Evolutionary conservation across 2,113 vertebrate genomes (phyloP), one percentile per base, ranked within the genome.

Genomic region (Poecilia latipinna): DNA sequence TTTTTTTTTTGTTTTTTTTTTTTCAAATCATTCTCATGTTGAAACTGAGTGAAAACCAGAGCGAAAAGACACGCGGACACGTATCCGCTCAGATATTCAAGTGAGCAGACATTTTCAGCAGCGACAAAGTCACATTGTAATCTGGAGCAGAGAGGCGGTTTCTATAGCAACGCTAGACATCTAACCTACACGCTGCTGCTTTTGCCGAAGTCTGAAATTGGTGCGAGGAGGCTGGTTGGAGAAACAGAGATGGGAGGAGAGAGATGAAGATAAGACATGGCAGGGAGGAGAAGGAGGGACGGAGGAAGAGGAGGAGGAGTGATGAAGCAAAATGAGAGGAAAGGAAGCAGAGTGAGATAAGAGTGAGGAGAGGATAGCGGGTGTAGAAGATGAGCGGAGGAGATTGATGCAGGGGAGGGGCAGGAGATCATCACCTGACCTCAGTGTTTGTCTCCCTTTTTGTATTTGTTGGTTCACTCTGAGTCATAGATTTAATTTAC

Each of bases 161-260:
- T 90, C 94, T 90, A 93, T 94, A 79, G 93, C 90, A 93, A 94
- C 91, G 82, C 86, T 75, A 78, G 86, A 84, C 90, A 89, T 91
- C 88, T 92, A 90, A 91, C 90, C 91, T 90, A 84, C 73, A 70
- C 72, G 62, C 77, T 77, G 66, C 89, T 72, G 88, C 88, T 79
- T 88, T 84, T 75, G 78, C 85, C 92, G 70, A 83, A 91, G 91
- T 90, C 87, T 84, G 86, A 93, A 93, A 92, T 91, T 91, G 89
- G 85, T 13, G 62, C 89, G 85, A 85, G 86, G 81, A 86, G 80
- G 73, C 80, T 82, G 78, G 79, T 83, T 66, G 86, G 80, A 82
- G 82, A 84, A 77, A 61, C 75, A 80, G 88, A 89, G 77, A 86
- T 82, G 82, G 60, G 67, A 64, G 60, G 67, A 64, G 64, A 79